phyloP scores from a whole-genome alignment of 2,797 vertebrate genomes.

The Eremophila alpestris region DNA sequence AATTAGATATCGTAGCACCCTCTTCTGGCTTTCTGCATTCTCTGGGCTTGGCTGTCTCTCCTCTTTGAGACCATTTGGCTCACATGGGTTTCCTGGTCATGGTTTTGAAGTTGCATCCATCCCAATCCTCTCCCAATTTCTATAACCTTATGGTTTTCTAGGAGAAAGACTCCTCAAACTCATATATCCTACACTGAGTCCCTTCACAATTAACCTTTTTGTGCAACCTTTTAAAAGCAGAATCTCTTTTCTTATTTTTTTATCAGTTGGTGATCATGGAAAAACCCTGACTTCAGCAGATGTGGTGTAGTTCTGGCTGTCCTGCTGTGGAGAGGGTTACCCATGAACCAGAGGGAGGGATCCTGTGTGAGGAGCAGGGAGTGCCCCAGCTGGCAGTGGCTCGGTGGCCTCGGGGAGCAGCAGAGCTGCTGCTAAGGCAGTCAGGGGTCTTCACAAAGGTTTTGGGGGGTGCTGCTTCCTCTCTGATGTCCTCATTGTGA shows the following conservation, averaged over 20 bases:
- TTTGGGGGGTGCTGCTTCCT: background rate
- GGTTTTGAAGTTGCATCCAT: background rate
- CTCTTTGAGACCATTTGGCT: background rate
- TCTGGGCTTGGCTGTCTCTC: background rate
- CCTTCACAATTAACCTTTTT: slow-evolving; percentile 34
- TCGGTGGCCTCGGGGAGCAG: rapidly evolving
- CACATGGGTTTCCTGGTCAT: background rate
- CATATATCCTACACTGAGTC: background rate
- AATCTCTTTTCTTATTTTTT: background rate
- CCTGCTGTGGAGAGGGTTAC: rapidly evolving
- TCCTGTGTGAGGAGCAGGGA: rapidly evolving
- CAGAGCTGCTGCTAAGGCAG: background rate
- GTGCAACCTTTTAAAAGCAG: background rate
- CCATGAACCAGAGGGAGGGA: background rate
- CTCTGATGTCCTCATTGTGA: background rate
- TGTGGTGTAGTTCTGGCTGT: background rate
- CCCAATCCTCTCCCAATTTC: background rate
- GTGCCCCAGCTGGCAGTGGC: rapidly evolving
- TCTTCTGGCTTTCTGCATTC: slow-evolving; percentile 52
- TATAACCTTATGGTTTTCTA: background rate
- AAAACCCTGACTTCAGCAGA: background rate
- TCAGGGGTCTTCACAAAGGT: rapidly evolving
- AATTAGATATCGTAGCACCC: slow-evolving; percentile 58
- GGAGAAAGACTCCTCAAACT: background rate
- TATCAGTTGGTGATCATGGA: background rate